Evolutionary conservation across 2,888 invertebrate species (phyloP), one percentile per base, ranked within the genome.

Genomic region (Chydorus sphaericus): DNA sequence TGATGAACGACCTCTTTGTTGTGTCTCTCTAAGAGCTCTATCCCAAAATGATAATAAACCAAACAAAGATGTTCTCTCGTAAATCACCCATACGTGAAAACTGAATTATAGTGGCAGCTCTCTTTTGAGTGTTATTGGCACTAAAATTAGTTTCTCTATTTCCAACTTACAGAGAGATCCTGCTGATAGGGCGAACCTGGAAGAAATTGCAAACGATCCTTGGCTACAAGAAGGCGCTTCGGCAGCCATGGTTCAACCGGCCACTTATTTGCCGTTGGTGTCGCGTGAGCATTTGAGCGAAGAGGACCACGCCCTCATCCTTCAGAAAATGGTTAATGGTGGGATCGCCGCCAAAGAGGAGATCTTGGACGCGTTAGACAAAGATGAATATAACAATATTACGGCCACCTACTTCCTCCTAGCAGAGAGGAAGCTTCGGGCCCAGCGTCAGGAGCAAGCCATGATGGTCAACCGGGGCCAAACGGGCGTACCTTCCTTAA

Each of bases 391-490:
- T 73, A 93, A 93, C 74, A 93, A 98, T 71, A 85, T 98, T 66
- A 96, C 97, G 30, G 97, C 97, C 49, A 98, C 97, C 20, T 98
- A 96, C 73, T 98, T 88, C 73, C 76, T 98, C 63, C 74, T 98
- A 63, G 96, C 94, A 14, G 98, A 98, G 72, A 77, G 92, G 61
- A 87, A 91, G 69, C 75, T 98, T 44, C 78, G 86, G 61, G 79
- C 82, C 53, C 81, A 85, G 66, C 77, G 88, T 64, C 83, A 81
- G 64, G 82, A 83, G 57, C 70, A 73, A 67, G 68, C 71, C 63
- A 68, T 73, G 59, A 73, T 75, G 30, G 57, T 64, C 31, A 66
- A 69, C 53, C 60, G 49, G 38, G 60, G 60, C 10, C 56, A 51
- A 44, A 52, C 37, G 20, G 28, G 52, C 31, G 5, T 39, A 11